Conservation (phyloP, 2,113 vertebrate genomes). For the Tapirus terrestris region DNA sequence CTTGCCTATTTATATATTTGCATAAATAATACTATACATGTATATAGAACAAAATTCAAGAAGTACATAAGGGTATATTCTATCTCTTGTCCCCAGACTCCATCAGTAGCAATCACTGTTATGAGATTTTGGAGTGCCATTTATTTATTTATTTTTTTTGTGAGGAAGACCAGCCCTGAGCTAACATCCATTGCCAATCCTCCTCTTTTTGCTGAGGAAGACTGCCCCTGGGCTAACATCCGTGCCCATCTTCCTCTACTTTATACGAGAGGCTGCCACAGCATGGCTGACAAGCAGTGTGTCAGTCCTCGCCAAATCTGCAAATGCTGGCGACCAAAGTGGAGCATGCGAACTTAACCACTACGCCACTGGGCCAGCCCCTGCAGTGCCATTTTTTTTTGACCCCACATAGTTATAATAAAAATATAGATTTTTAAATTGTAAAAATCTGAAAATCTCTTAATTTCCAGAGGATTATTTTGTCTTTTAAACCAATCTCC, state of each 20-base stretch:
- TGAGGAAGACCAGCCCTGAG: too few relatives aligned
- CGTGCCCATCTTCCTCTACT: too few relatives aligned
- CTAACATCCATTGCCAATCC: too few relatives aligned
- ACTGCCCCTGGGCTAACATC: too few relatives aligned
- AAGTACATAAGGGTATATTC: not conserved
- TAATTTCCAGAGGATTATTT: slow-evolving; percentile 26
- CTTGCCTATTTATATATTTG: not conserved
- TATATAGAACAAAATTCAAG: slow-evolving; percentile 6
- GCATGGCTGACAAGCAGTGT: too few relatives aligned
- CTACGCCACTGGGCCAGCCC: too few relatives aligned
- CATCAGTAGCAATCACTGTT: not conserved
- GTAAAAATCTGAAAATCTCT: not conserved
- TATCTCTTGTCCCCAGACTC: not conserved
- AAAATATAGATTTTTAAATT: slow-evolving; percentile 25
- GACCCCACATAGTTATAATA: not conserved
- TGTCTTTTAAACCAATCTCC: slow-evolving; percentile 27
- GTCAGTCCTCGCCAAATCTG: too few relatives aligned
- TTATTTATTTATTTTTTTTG: not conserved
- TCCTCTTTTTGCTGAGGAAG: too few relatives aligned
- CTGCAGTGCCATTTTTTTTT: not conserved
- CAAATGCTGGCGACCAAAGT: too few relatives aligned
- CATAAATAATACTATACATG: not conserved
- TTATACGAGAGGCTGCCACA: too few relatives aligned
- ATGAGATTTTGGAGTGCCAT: not conserved
- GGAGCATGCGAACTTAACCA: too few relatives aligned